Percentiles rank a stretch among this genome's conserved stretches.
phyloP scores from a whole-genome alignment of 2,113 vertebrate species.

The Cynoglossus semilaevis region DNA sequence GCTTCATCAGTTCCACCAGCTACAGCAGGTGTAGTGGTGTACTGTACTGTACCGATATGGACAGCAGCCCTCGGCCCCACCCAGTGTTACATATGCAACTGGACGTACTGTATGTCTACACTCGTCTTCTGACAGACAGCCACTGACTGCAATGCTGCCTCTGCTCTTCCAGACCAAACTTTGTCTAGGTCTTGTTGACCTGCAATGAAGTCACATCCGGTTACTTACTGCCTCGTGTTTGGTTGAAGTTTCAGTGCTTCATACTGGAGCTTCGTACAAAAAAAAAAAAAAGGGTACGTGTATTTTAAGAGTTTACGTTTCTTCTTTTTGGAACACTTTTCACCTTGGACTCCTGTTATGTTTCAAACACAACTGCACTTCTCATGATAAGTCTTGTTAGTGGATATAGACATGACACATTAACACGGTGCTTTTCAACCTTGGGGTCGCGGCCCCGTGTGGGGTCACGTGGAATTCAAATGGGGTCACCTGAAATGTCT shows the following conservation, averaged over 20 bases:
- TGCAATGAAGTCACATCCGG: constrained; percentile 35
- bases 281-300: constrained; percentile 2
- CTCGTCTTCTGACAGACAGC: constrained; percentile 16
- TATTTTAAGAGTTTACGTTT: constrained; percentile 4
- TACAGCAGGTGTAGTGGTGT: no score
- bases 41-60: constrained; percentile 1
- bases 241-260: neutral
- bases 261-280: neutral
- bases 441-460: no score
- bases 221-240: constrained; percentile 41
- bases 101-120: constrained; percentile 42
- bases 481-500: no score
- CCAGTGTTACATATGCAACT: constrained; percentile 64
- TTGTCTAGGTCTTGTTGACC: constrained; percentile 1
- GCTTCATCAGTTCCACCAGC: neutral
- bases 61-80: constrained; percentile 25
- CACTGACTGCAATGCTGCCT: constrained; percentile 11
- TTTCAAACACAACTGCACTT: neutral
- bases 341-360: neutral
- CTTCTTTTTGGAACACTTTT: constrained; percentile 2
- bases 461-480: no score
- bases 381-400: no score
- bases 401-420: no score
- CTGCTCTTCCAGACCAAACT: neutral
- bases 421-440: no score